These are phyloP conservation scores for Ichneumoninae sp. DNA, from an alignment of 2,888 invertebrate species.

Conservation along the genomic window DNA sequence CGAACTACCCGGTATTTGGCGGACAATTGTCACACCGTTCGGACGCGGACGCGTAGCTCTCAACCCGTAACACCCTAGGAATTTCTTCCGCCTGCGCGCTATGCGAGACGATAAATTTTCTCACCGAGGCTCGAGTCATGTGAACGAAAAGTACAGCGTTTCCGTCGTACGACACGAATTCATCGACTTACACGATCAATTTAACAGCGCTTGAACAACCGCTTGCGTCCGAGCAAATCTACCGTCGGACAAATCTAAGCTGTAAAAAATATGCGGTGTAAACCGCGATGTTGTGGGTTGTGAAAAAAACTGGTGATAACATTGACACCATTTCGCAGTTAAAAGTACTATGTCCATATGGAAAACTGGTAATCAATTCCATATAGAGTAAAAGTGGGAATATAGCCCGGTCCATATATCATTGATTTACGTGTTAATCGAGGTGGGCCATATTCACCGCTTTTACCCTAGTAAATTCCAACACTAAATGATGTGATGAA, in stretches of 20 bases:
- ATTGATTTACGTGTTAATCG: no score
- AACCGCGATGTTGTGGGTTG: no score
- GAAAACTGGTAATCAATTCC: no score
- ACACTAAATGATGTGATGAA: no score
- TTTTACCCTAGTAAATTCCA: no score
- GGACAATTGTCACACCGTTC: constrained; percentile 47
- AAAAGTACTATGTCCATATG: no score
- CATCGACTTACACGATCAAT: constrained; percentile 37
- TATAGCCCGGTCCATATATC: no score
- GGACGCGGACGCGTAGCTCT: not conserved
- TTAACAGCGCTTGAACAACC: constrained; percentile 28
- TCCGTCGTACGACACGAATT: constrained; percentile 59
- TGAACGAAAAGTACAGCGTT: constrained; percentile 38
- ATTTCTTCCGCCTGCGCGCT: constrained; percentile 54
- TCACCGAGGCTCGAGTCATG: constrained; percentile 29
- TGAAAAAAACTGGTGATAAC: no score
- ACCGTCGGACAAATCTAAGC: not conserved
- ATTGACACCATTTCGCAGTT: no score
- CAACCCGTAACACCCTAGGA: constrained; percentile 42
- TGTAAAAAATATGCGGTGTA: no score
- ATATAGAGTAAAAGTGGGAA: no score
- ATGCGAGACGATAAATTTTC: constrained; percentile 48
- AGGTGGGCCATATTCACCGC: no score
- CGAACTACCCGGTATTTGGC: constrained; percentile 27
- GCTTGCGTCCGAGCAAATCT: not conserved